Base-by-base conservation (phyloP, 2,888 invertebrate species). In the Omphaloscelis lunosa region DNA sequence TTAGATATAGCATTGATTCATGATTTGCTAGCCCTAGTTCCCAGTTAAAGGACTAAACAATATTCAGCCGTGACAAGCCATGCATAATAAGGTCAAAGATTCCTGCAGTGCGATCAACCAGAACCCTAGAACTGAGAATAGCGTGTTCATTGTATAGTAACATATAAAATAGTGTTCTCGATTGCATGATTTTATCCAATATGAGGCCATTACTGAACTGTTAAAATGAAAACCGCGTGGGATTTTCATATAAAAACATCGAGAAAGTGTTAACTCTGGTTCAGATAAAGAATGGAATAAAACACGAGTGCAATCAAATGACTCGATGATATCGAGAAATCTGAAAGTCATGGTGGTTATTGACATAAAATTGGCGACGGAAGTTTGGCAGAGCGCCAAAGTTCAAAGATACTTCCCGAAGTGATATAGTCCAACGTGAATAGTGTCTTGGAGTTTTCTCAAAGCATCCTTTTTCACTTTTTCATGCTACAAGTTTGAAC, bases 311-410 rank as follows among this genome's bases (percentile, higher is more conserved):
- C 39, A 56, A 78, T 86, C 66, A 73, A 79, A 74, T 72, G 53
- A 58, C 48, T 39, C 66, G 69, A 75, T 83, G 87, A 78, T 83
- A 85, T 71, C 61, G 74, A 72, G 80, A 80, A 63, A 82, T 82
- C 58, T 83, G 77, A 85, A 86, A 76, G 80, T 82, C 83, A 79
- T 77, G 79, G 68, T 75, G 75, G 75, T 66, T 80, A 85, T 83
- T 77, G 82, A 74, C 72, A 80, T 78, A 82, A 82, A 84, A 83
- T 79, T 69, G 34, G 74, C 83, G 87, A 88, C 80, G 80, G 77
- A 78, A 71, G 53, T 77, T 75, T 88, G 88, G 88, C 88, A 59
- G 23, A 56, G 2, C 58, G 85, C 88, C 88, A 86, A 77, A 65
- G 6, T 77, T 81, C 76, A 59, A 73, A 69, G 74, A 76, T 80